Base-by-base conservation (phyloP, 92 coral and sea anemone species). In the Meandrina meandrites region DNA sequence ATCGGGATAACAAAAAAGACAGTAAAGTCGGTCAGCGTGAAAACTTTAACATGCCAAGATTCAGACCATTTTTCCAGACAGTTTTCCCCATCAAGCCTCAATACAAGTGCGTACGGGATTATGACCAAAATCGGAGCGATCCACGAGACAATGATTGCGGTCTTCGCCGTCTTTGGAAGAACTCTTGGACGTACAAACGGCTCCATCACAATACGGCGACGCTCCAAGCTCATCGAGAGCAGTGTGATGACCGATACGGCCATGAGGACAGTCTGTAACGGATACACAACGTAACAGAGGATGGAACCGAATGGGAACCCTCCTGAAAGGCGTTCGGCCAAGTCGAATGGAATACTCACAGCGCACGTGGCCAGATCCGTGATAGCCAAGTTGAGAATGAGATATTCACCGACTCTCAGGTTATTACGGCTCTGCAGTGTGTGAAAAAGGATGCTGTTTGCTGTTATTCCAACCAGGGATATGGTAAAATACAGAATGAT, bases 201-300 rank as follows among this genome's bases (percentile, higher is more conserved):
- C 10, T 91, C 51, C 90, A 95, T 89, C 22, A 97, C 95, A 56
- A 93, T 90, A 6, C 98, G 93, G 31, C 90, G 90, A 13, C 99
- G 94, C 76, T 97, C 99, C 72, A 97, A 79, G 56, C 98, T 95
- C 99, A 97, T 97, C 56, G 94, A 91, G 37, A 96, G 86, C 78
- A 97, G 64, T 22, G 97, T 97, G 56, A 95, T 91, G 30, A 97
- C 98, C 5, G 98, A 97, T 3, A 97, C 98, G 4, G 98, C 94
- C 94, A 95, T 90, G 19, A 97, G 91, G 0, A 95, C 84, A 0
- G 99, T 97, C 84, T 97, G 99, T 22, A 93, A 87, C 24, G 99
- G 99, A 78, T 96, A 97, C 6, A 97, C 91, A 37, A 97, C 60
- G 53, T 84, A 90, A 64, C 99, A 97, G 85, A 97, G 82, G 31